Evolutionary conservation across 2,113 vertebrate genomes (phyloP), one percentile per base, ranked within the genome.

Genomic region (Suricata suricatta): DNA sequence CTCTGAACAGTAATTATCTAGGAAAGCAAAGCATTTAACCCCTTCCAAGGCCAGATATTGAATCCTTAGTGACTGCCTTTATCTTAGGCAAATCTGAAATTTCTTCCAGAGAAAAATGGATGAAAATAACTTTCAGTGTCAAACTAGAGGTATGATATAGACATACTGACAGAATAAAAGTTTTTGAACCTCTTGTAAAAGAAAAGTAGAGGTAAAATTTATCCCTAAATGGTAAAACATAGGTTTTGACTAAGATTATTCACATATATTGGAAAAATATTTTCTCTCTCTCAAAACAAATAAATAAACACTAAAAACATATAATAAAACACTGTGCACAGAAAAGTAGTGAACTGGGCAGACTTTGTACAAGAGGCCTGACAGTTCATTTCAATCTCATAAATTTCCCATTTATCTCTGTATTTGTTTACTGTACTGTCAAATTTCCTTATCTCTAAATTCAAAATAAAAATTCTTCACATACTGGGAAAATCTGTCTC

Each of bases 381-480:
- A 60, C 4, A n/a, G 47, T 4, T 52, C 41, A 57, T 64, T 96
- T 50, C 5, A 79, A 74, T 38, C 90, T 71, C 54, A 74, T 57
- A 63, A 69, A 80, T 94, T 81, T 94, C 33, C 6, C 74, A 17
- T 52, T 6, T 29, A 74, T 33, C 12, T 80, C 47, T 88, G 60
- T 3, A 27, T 92, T 74, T 68, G 77, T 44, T 64, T 74, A 90
- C 9, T 63, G 6, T 47, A 47, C 31, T 29, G 12, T 69, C 44
- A 94, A 88, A 87, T 66, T 57, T 85, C 21, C 35, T 81, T 71
- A 81, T 81, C 72, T 85, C 35, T 95, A 85, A 87, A 81, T 71
- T 90, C 33, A 96, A 92, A 95, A 47, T n/a, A 25, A 86, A 80
- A 91, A n/a, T n/a, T 41, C 3, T 90, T 86, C 19, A n/a, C 54